A percentile compares a stretch with the other conserved stretches of the same genome.
phyloP scores from a whole-genome alignment of 2,888 invertebrate genomes.

The Tipula lateralis region DNA sequence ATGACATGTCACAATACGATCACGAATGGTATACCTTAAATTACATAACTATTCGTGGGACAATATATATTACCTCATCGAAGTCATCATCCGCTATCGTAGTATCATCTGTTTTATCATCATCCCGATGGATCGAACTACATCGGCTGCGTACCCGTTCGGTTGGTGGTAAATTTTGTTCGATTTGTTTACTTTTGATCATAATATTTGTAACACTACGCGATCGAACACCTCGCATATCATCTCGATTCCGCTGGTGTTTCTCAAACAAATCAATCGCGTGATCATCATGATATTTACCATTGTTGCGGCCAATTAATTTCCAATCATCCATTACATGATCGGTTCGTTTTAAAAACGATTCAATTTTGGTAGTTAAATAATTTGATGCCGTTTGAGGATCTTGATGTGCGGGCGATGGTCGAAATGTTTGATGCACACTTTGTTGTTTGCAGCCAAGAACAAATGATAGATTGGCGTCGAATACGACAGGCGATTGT shows the following conservation, averaged over 20 bases:
- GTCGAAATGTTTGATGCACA: slow-evolving; percentile 61
- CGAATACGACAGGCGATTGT: slow-evolving; percentile 73
- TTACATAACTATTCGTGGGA: too few species aligned
- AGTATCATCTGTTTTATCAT: slow-evolving; percentile 58
- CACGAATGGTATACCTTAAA: background rate
- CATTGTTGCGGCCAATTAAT: slow-evolving; percentile 58
- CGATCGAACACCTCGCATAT: slow-evolving; percentile 55
- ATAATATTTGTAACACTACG: slow-evolving; percentile 76
- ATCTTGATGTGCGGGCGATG: slow-evolving; percentile 71
- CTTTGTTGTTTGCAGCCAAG: slow-evolving; percentile 69
- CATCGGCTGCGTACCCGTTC: slow-evolving; percentile 45
- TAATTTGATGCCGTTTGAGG: slow-evolving; percentile 72
- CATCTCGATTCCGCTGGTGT: slow-evolving; percentile 44
- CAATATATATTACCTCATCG: slow-evolving; percentile 58
- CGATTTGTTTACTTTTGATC: slow-evolving; percentile 73
- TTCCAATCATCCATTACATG: slow-evolving; percentile 87
- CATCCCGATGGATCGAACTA: slow-evolving; percentile 43
- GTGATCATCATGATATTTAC: slow-evolving; percentile 42
- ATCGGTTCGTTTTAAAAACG: slow-evolving; percentile 76
- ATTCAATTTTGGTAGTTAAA: slow-evolving; percentile 69
- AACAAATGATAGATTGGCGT: slow-evolving; percentile 75
- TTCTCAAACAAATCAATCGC: slow-evolving; percentile 48
- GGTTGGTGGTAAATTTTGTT: slow-evolving; percentile 47
- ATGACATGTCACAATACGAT: background rate
- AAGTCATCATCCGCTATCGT: slow-evolving; percentile 62